Conservation (phyloP, 2,113 vertebrate genomes). For the Quiscalus mexicanus region DNA sequence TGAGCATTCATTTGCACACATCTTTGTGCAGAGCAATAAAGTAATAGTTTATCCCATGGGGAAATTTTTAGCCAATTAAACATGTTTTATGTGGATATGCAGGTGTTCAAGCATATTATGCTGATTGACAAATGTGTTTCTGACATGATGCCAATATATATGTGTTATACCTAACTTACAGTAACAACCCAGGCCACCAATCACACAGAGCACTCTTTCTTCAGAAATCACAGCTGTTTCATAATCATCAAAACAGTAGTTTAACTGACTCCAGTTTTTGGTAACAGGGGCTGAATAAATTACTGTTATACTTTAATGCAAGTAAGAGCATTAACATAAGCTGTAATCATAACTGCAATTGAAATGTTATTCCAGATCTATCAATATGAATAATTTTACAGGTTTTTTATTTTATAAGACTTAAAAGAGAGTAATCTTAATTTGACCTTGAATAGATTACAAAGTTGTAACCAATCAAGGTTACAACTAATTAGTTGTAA, state of each 20-base stretch:
- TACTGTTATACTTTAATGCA: not conserved
- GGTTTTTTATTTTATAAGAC: not conserved
- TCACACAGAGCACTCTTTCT: not conserved
- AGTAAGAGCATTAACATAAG: not conserved
- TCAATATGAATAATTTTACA: not conserved
- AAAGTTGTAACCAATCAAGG: not conserved
- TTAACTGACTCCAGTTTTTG: not conserved
- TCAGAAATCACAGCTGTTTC: conserved; percentile 5
- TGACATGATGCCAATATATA: not conserved
- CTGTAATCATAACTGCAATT: not conserved
- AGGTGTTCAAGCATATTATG: conserved; percentile 5
- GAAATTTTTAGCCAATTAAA: conserved; percentile 23
- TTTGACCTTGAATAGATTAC: not conserved
- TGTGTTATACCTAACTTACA: not conserved
- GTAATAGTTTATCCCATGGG: not conserved
- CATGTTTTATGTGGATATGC: not conserved
- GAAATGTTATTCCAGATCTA: not conserved
- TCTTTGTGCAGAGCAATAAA: not conserved
- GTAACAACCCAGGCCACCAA: not conserved
- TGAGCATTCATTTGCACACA: not conserved
- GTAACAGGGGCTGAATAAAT: not conserved
- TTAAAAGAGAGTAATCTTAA: not conserved
- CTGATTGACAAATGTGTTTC: not conserved
- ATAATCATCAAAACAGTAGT: not conserved
- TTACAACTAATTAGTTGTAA: not conserved